Base-by-base conservation (phyloP, 2,797 vertebrate species). In the Hippopotamyrus pictus region DNA sequence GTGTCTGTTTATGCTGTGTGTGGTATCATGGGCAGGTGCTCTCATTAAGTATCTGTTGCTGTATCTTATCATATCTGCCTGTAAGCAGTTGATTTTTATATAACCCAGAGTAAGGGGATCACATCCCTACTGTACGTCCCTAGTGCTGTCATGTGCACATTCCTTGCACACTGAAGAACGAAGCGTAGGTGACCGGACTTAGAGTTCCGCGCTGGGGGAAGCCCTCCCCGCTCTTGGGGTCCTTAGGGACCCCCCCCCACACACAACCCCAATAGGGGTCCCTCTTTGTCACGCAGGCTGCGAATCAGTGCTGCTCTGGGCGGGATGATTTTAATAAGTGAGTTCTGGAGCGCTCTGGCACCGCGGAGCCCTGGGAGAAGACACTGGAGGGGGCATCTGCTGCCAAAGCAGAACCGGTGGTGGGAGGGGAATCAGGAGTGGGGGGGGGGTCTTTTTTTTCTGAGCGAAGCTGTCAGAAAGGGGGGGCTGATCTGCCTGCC, bases 391-490 rank as follows among this genome's bases (percentile, higher is more conserved):
- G 76, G 59, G 46, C 90, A 91, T 89, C 88, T 19, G 48, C 57
- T 79, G 89, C 87, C 82, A 89, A 88, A 46, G 50, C 59, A 65
- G 62, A 33, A 65, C 25, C 6, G 1, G 37, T 6, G 19, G 37
- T 48, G 2, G 79, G 37, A 48, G 79, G 79, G 76, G 19, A 48
- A 12, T 82, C 57, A 50, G 44, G 14, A 46, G 88, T n/a, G 88
- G 76, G 41, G 41, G 76, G 33, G 50, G 51, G 25, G 83, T 89
- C 22, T 90, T 59, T 92, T 92, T 92, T 92, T 93, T 92, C 93
- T 91, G 89, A 59, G 53, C 86, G 69, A 85, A 90, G 48, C 79
- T 91, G 29, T 91, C 88, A 87, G 90, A 92, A 87, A 44, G 89
- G 73, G 82, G 79, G 17, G 12, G 8, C 76, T 92, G 91, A 90